Evolutionary conservation across 2,888 invertebrate genomes (phyloP).

Genomic region (Synergus japonicus): DNA sequence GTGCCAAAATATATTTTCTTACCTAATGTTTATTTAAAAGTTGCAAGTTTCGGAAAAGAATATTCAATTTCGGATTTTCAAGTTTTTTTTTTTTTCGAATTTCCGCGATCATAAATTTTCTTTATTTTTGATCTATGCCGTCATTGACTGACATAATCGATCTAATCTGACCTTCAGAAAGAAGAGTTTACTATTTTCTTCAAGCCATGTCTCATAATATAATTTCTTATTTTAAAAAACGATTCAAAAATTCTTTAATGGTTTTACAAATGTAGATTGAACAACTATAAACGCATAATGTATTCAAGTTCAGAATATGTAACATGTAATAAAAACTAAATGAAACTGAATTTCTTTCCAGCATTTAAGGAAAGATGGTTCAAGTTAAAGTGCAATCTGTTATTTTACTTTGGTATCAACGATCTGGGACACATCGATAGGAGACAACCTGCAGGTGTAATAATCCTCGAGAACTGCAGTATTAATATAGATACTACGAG

Average conservation of each 20-base stretch:
- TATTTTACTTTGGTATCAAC: constrained; percentile 88
- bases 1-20: constrained; percentile 15
- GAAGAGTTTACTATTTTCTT: background rate
- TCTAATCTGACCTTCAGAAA: background rate
- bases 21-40: background rate
- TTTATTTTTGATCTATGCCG: background rate
- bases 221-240: background rate
- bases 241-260: background rate
- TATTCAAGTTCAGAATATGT: background rate
- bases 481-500: constrained; percentile 83
- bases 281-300: no score
- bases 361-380: constrained; percentile 89
- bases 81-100: background rate
- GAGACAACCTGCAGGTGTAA: constrained; percentile 84
- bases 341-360: constrained; percentile 73
- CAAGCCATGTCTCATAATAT: background rate
- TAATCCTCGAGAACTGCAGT: constrained; percentile 86
- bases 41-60: background rate
- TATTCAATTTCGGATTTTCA: background rate
- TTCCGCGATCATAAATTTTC: background rate
- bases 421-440: constrained; percentile 83
- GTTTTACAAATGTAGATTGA: background rate
- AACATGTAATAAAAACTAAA: background rate
- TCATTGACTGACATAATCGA: background rate
- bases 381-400: constrained; percentile 85